Base-by-base conservation (phyloP, 2,113 vertebrate species). In the Thamnophis sirtalis region DNA sequence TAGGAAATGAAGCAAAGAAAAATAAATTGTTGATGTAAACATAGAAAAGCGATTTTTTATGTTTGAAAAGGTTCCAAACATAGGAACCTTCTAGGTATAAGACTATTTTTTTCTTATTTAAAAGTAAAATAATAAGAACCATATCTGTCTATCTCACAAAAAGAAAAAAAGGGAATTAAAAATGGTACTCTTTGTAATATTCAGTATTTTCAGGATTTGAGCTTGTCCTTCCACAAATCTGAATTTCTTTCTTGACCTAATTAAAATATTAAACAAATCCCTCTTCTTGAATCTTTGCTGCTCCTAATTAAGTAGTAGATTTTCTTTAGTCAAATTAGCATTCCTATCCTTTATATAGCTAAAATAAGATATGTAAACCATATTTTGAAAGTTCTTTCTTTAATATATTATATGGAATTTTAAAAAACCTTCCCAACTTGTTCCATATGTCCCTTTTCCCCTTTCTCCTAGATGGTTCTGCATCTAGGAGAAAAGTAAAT, bases 211-310 rank as follows among this genome's bases (percentile, higher is more conserved):
- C 73, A 43, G 93, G 89, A 22, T 91, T 93, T 90, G 89, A 89
- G 73, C 68, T 84, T 93, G 91, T 15, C 68, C 68, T 73, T 17
- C n/a, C 68, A 73, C 15, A 73, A 13, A 73, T 33, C n/a, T 73
- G 28, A 73, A 73, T 73, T 80, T 80, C 28, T 84, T 58, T 63
- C 90, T 51, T 91, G 1, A 9, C 54, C 9, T 26, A 48, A 43
- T 93, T 94, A 84, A 92, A 95, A 91, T 17, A 93, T 90, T 88
- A 90, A 88, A 90, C 89, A 33, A 2, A n/a, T n/a, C 93, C 91
- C 4, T 9, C 68, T 94, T 93, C 49, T 21, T 90, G 26, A 86
- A 2, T 51, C 11, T 50, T 5, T 91, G 91, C 43, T 94, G 43
- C 19, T 58, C 38, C 24, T 88, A 94, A 92, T 73, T 3, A 93